phyloP scores from a whole-genome alignment of 2,797 vertebrate species.

The Halcyon leucocephala region DNA sequence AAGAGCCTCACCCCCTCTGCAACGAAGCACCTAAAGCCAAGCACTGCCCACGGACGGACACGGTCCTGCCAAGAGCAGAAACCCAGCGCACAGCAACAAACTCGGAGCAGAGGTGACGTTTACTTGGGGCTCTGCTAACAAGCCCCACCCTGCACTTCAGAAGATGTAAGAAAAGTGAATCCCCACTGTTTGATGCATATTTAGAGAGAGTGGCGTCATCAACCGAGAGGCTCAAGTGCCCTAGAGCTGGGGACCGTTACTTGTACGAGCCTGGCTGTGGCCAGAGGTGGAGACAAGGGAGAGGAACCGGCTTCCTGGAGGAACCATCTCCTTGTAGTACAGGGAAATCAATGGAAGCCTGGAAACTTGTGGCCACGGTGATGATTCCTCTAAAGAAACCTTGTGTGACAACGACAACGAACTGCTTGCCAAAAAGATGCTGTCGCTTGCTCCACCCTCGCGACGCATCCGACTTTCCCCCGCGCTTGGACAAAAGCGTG shows the following conservation, averaged over 20 bases:
- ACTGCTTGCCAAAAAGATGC: background rate
- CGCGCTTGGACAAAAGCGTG: background rate
- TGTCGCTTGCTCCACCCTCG: background rate
- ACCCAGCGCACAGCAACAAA: background rate
- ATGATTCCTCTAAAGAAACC: background rate
- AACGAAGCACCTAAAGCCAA: background rate
- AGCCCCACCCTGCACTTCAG: background rate
- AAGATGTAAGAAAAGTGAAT: background rate
- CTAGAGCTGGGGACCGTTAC: background rate
- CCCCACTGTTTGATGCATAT: fast-evolving
- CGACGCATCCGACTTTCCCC: background rate
- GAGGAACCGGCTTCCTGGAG: background rate
- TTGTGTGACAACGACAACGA: background rate
- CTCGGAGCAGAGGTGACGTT: background rate
- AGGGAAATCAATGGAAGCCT: background rate
- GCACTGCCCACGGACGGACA: fast-evolving
- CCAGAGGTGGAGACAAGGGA: background rate
- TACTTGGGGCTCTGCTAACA: background rate
- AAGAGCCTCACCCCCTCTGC: fast-evolving
- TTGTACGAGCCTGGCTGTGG: background rate
- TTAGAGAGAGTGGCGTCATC: background rate
- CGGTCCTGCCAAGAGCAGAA: background rate
- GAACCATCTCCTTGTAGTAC: background rate
- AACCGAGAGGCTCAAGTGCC: background rate
- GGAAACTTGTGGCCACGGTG: background rate